These are phyloP conservation scores for Antheraea yamamai DNA, from an alignment of 2,888 invertebrate species.

Conservation along the genomic window DNA sequence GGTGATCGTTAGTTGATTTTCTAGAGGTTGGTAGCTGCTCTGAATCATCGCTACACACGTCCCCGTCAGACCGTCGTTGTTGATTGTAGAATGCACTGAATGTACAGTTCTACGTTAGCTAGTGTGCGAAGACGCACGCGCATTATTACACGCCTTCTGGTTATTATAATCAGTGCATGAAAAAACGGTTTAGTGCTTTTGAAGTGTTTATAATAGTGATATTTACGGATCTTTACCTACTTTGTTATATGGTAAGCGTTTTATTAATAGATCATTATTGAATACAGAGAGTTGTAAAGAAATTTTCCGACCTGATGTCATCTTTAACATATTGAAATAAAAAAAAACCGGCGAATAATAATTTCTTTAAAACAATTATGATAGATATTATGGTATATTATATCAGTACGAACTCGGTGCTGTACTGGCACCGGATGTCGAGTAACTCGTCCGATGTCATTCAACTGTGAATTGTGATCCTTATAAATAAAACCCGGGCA, in stretches of 20 bases:
- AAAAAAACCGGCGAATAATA: not conserved
- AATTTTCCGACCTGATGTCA: not conserved
- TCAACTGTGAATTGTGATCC: conserved; percentile 39
- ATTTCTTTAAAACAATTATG: not conserved
- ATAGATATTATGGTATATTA: not conserved
- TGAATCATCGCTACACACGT: conserved; percentile 68
- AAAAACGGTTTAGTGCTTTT: conserved; percentile 59
- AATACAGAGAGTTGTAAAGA: not conserved
- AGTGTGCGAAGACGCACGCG: conserved; percentile 64
- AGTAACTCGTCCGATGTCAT: conserved; percentile 35
- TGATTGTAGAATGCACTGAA: conserved; percentile 27
- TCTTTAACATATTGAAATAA: conserved; percentile 9
- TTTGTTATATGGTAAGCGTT: conserved; percentile 40
- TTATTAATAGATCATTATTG: conserved; percentile 16
- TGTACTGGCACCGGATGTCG: conserved; percentile 31
- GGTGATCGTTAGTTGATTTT: conserved; percentile 46
- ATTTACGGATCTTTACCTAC: conserved; percentile 39
- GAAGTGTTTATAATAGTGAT: conserved; percentile 48
- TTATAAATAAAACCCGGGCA: conserved; percentile 13
- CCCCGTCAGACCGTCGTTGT: conserved; percentile 36
- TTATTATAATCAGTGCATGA: conserved; percentile 63
- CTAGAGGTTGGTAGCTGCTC: conserved; percentile 59
- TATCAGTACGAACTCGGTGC: conserved; percentile 11
- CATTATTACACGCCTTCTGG: conserved; percentile 63
- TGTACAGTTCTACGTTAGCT: conserved; percentile 31